Evolutionary conservation across 2,888 invertebrate genomes (phyloP).

Genomic region (Hololepta plana): DNA sequence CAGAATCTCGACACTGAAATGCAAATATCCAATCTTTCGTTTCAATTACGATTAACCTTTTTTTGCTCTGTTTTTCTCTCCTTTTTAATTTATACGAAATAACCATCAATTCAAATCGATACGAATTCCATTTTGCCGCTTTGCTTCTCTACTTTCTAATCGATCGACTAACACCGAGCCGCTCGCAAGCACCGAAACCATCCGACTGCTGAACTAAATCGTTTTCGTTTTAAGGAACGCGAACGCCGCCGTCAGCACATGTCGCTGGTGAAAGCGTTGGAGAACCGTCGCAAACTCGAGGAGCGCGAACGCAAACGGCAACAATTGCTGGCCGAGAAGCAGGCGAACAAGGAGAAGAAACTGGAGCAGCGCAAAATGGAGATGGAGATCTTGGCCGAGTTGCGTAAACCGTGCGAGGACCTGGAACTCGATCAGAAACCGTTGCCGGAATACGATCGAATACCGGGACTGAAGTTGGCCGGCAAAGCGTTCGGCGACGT

Average conservation of each 20-base stretch:
- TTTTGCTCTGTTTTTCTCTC: no score
- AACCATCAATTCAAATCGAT: no score
- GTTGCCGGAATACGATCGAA: constrained; percentile 53
- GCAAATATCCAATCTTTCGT: no score
- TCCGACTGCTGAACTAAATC: no score
- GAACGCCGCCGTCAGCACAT: constrained; percentile 83
- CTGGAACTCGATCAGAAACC: constrained; percentile 64
- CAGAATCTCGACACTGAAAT: no score
- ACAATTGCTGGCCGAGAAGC: constrained; percentile 64
- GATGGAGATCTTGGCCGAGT: constrained; percentile 45
- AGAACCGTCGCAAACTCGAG: constrained; percentile 71
- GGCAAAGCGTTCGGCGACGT: constrained; percentile 84
- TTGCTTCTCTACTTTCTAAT: no score
- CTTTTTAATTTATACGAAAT: no score
- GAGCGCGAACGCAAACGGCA: constrained; percentile 63
- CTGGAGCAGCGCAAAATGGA: constrained; percentile 51
- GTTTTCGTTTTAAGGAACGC: constrained; percentile 42
- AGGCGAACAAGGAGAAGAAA: constrained; percentile 70
- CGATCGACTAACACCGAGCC: no score
- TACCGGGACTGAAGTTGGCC: constrained; percentile 45
- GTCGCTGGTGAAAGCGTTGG: constrained; percentile 71
- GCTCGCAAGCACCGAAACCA: no score
- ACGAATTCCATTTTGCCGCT: no score
- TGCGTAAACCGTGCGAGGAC: constrained; percentile 82
- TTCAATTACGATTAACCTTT: no score